Evolutionary conservation across 92 coral and sea anemone species (phyloP), one percentile per base, ranked within the genome.

Genomic region (Virgularia gustaviana): DNA sequence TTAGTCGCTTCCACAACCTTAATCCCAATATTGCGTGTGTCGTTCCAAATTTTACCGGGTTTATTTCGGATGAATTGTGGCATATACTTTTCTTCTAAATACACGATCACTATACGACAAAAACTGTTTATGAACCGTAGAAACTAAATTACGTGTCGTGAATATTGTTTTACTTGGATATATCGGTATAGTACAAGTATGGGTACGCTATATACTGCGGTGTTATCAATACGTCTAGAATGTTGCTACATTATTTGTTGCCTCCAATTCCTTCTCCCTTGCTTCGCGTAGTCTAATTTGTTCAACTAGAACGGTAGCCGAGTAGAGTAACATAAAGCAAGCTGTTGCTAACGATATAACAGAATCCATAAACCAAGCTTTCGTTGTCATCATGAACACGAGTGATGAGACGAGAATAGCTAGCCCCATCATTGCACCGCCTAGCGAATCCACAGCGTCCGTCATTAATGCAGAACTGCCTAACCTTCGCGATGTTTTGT

Each of bases 381-480:
- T 47, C 8, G 47, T 19, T 11, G 73, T 44, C 43, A 44, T 43
- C 73, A 66, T 19, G 12, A 66, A 30, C 16, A 66, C 19, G 19
- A 66, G 38, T 0, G 73, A 66, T 32, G 39, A 44, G 6, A 66
- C 73, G 27, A 66, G 49, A 23, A 66, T 52, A 20, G 56, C 33
- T 27, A 66, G 18, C 20, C 57, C 73, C 32, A 66, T 16, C 35
- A 66, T 19, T 6, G 73, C 55, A 16, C 73, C 73, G 2, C 73
- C 57, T 4, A 66, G 38, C 6, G 57, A 66, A 44, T 66, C 73
- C 6, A 66, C 47, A 9, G 73, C 27, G 32, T 66, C 73, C 7
- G 73, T 66, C 73, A 66, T 66, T 18, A 66, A 43, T 19, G 73
- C 73, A 6, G 73, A 22, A 24, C 73, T 66, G 1, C 73, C 73